Base-by-base conservation (phyloP, 2,797 vertebrate genomes). In the Sebastes vulpes region DNA sequence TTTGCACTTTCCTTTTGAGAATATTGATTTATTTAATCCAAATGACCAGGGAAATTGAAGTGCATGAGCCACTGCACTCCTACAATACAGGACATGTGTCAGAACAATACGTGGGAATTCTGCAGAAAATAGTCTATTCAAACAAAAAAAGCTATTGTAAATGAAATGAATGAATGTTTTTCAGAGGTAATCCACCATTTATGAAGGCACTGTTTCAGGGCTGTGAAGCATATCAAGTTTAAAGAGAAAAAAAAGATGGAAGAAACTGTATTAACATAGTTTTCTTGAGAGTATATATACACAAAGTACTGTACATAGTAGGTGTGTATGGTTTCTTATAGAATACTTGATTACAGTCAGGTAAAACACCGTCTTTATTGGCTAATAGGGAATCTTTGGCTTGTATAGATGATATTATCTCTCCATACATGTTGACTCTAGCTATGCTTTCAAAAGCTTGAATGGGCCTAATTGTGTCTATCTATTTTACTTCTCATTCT, bases 21-120 rank as follows among this genome's bases (percentile, higher is more conserved):
- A 92, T 88, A 88, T 90, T 89, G 88, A 89, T 89, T 91, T 66
- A 89, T 92, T 91, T 92, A 91, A 92, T 92, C 91, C 86, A 91
- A 94, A 93, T 91, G 91, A 87, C 87, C 74, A 70, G 74, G 87
- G 82, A 94, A 93, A 93, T 93, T 88, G 83, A 92, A 94, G 89
- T 90, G 90, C 90, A 94, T 88, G 90, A 93, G 80, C 84, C 91
- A 89, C 82, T 92, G 92, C 93, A 88, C 88, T 88, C 77, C 56
- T 69, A 91, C 88, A 92, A 92, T 92, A 73, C 81, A 59, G 64
- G 77, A 80, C 82, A 90, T 80, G 79, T 86, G 86, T 89, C 88
- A 85, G 85, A 92, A 91, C 91, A 94, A 91, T 90, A 83, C 5
- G 9, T 72, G 67, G 52, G 69, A 77, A 86, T 90, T 91, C 72